phyloP scores from a whole-genome alignment of 2,888 invertebrate species.

The Mesorhabditis spiculigera region DNA sequence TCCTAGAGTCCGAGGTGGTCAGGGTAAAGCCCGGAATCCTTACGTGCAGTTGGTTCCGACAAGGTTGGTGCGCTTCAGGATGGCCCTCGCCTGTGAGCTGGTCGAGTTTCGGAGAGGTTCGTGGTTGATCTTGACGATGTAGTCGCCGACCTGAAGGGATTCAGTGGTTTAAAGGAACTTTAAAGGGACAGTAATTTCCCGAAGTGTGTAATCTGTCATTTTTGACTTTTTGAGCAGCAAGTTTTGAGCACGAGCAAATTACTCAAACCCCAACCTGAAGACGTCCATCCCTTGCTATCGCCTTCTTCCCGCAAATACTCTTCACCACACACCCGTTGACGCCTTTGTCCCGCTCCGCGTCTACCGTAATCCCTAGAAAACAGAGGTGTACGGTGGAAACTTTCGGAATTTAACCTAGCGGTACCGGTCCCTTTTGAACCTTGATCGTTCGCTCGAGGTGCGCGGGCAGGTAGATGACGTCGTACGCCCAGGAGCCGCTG shows the following conservation, averaged over 20 bases:
- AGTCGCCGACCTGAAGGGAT: conserved; percentile 63
- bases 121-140: conserved; percentile 66
- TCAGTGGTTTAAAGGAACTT: not conserved
- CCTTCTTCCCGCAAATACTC: conserved; percentile 64
- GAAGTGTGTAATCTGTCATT: not conserved
- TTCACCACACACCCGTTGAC: conserved; percentile 66
- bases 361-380: conserved; percentile 65
- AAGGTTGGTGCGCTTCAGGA: conserved; percentile 66
- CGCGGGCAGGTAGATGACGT: conserved; percentile 62
- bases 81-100: conserved; percentile 67
- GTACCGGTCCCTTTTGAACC: conserved; percentile 65
- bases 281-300: conserved; percentile 66
- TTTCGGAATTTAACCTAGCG: conserved; percentile 62
- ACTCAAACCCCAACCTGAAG: conserved; percentile 58
- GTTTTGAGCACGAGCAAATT: not conserved
- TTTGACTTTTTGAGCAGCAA: not conserved
- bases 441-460: conserved; percentile 66
- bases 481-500: conserved; percentile 54
- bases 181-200: not conserved
- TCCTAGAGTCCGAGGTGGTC: too few species aligned
- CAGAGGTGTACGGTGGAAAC: not conserved
- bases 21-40: conserved; percentile 30
- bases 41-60: conserved; percentile 67
- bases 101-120: conserved; percentile 66
- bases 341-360: conserved; percentile 65